Evolutionary conservation across 1,140 invertebrate species (phyloP), one percentile per base, ranked within the genome.

Genomic region (Phortica variegata): DNA sequence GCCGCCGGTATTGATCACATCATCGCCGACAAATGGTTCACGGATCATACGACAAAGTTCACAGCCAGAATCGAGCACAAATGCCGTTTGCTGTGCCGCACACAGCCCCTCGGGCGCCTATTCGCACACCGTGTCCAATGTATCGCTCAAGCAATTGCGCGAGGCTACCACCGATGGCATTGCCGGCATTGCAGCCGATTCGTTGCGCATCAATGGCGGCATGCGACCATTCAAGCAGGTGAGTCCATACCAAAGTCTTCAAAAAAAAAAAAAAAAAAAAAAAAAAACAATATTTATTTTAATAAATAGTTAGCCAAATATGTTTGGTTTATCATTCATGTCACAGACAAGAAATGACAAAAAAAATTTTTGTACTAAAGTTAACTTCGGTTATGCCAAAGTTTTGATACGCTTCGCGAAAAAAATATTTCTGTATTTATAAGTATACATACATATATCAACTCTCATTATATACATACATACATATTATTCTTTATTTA

Each of bases 221-320:
- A 92, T 97, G 79, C 83, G 93, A 58, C 93, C 93, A 62, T 97
- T 97, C 79, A 93, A 93, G 79, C 93, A 97, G 88, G 91, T 93
- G 84, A 83, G 80, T 58, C 48, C 33, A 29, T 12, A 29, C 26
- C 26, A 29, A 12, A 6, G 6, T 29, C 6, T 29, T 29, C 26
- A 29, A 29, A 29, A 29, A 29, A 29, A 29, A 29, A 29, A 6
- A 29, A 29, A 6, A 29, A 29, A 29, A 29, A 29, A 29, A 29
- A 7, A 12, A 7, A 29, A 29, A 29, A 29, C n/a, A n/a, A n/a
- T n/a, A n/a, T n/a, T n/a, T n/a, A n/a, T n/a, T n/a, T n/a, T n/a
- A n/a, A n/a, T n/a, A n/a, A n/a, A n/a, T n/a, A n/a, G n/a, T n/a
- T n/a, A n/a, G n/a, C n/a, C n/a, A n/a, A n/a, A n/a, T n/a, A n/a